Evolutionary conservation across 2,113 vertebrate species (phyloP).

Genomic region (Rhea pennata): DNA sequence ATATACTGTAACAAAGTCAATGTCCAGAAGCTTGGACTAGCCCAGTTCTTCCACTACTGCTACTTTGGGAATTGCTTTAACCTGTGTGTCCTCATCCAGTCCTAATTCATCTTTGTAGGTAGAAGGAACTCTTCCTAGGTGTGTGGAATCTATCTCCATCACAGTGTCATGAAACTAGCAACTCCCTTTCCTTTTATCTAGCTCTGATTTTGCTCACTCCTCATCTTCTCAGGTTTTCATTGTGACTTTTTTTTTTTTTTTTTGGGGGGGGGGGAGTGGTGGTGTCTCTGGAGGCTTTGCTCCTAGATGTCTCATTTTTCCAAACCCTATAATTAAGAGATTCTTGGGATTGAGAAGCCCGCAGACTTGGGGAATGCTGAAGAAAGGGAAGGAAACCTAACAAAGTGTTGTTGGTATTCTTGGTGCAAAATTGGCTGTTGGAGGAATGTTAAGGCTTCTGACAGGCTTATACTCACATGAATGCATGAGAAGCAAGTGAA

Average conservation of each 20-base stretch:
- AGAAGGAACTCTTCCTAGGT: neutral
- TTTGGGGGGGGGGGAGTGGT: too few relatives aligned
- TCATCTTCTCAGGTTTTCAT: neutral
- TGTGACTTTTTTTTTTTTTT: neutral
- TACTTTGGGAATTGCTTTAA: neutral
- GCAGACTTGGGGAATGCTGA: neutral
- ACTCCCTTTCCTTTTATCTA: conserved; percentile 9
- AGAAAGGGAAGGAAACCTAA: neutral
- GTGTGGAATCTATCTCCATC: neutral
- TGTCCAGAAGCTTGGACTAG: neutral
- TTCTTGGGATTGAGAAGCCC: neutral
- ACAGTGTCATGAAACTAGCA: neutral
- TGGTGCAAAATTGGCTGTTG: neutral
- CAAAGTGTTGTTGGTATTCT: neutral
- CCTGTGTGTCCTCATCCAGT: neutral
- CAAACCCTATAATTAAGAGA: conserved; percentile 37
- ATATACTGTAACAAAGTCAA: neutral
- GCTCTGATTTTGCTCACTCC: neutral
- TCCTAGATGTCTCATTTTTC: neutral
- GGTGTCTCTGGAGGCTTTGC: neutral
- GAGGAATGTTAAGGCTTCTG: neutral
- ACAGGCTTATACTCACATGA: neutral
- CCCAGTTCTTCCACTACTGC: neutral
- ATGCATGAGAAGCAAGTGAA: neutral
- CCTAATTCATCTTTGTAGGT: neutral